Evolutionary conservation across 2,113 vertebrate species (phyloP).

Genomic region (Columba livia): DNA sequence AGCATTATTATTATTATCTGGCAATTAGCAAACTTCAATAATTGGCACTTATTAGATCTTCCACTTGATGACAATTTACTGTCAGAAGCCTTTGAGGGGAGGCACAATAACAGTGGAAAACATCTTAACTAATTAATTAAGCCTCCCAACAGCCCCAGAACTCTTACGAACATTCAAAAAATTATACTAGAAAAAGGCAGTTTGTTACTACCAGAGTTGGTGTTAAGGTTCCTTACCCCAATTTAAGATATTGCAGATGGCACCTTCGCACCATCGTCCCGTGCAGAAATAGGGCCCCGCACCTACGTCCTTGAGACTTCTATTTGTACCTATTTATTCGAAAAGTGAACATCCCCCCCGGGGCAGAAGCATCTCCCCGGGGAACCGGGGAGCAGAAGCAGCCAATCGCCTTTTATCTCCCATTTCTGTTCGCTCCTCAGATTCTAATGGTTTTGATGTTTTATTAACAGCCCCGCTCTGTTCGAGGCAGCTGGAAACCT

Average conservation of each 20-base stretch:
- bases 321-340: background rate
- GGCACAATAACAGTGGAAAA: conserved; percentile 33
- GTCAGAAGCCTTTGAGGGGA: conserved; percentile 52
- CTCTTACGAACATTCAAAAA: background rate
- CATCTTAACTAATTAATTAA: conserved; percentile 58
- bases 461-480: conserved; percentile 13
- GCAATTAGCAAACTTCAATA: conserved; percentile 65
- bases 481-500: background rate
- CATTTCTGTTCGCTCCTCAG: background rate
- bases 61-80: conserved; percentile 58
- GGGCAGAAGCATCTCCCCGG: background rate
- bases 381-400: background rate
- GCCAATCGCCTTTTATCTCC: background rate
- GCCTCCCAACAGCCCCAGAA: background rate
- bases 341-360: background rate
- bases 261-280: background rate
- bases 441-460: conserved; percentile 37
- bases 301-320: background rate
- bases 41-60: conserved; percentile 61
- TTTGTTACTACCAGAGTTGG: background rate
- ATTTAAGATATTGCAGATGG: background rate
- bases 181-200: too few species aligned
- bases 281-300: background rate
- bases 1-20: conserved; percentile 62
- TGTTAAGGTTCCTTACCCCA: fast-evolving